A percentile compares a stretch with the other conserved stretches of the same genome.
phyloP scores from a whole-genome alignment of 1,140 invertebrate species.

The Hyles euphorbiae region DNA sequence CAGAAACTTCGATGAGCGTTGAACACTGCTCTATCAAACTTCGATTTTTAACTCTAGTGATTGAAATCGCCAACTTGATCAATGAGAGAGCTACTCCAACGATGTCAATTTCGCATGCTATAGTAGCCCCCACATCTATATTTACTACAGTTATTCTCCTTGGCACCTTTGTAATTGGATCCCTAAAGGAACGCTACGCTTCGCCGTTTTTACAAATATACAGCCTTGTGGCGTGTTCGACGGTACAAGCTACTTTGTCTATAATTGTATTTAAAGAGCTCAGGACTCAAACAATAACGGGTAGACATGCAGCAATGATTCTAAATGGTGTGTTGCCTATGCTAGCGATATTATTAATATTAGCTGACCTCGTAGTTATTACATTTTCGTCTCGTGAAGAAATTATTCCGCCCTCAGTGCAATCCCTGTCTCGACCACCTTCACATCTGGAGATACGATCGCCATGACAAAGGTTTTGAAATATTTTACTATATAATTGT shows the following conservation, averaged over 20 bases:
- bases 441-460: constrained; percentile 1
- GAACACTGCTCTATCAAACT: constrained; percentile 39
- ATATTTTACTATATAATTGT: constrained; percentile 1
- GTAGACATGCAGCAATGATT: constrained; percentile 30
- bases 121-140: constrained; percentile 41
- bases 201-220: constrained; percentile 50
- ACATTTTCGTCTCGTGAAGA: constrained; percentile 32
- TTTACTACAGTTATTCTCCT: constrained; percentile 47
- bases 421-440: neutral
- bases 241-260: constrained; percentile 34
- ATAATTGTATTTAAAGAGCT: constrained; percentile 43
- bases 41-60: constrained; percentile 40
- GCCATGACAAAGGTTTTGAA: neutral
- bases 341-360: constrained; percentile 39
- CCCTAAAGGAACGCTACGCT: constrained; percentile 16
- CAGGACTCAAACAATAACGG: constrained; percentile 7
- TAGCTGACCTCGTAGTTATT: constrained; percentile 40
- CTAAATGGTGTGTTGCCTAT: constrained; percentile 54
- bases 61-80: constrained; percentile 50
- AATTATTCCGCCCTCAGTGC: constrained; percentile 10
- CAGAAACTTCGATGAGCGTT: constrained; percentile 39
- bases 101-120: constrained; percentile 37
- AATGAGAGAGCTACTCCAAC: constrained; percentile 43
- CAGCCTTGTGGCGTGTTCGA: constrained; percentile 34
- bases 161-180: constrained; percentile 34